Percentiles rank a stretch among this genome's conserved stretches.
Evolutionary conservation across 1,140 invertebrate genomes (phyloP).

Genomic region (Sitobion miscanthi): DNA sequence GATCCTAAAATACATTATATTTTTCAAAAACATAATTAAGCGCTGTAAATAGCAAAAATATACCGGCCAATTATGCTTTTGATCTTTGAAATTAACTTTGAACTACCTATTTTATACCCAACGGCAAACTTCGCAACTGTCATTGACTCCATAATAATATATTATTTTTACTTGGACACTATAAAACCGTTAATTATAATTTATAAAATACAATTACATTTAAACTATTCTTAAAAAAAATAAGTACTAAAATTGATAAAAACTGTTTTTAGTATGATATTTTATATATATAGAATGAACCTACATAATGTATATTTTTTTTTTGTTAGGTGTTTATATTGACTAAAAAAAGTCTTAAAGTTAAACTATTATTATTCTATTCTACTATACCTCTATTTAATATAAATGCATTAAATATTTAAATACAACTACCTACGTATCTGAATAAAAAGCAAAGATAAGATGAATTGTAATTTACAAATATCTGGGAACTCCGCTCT

Average conservation of each 20-base stretch:
- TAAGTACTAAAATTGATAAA: neutral
- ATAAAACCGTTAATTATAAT: neutral
- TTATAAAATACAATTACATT: neutral
- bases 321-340: neutral
- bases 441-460: neutral
- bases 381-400: neutral
- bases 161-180: neutral
- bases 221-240: neutral
- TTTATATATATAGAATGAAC: too few species aligned
- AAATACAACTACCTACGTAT: neutral
- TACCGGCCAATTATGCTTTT: neutral
- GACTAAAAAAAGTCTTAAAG: neutral
- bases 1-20: neutral
- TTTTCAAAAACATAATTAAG: neutral
- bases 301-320: neutral
- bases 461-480: neutral
- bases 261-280: neutral
- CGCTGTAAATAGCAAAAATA: neutral
- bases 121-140: neutral
- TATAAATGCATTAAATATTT: conserved; percentile 19
- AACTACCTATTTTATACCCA: neutral
- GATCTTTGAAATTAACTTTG: neutral
- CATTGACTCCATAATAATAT: neutral
- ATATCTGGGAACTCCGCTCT: neutral
- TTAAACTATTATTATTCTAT: neutral